These are phyloP conservation scores for Dryococelus australis DNA, from an alignment of 2,888 invertebrate species.

Conservation along the genomic window DNA sequence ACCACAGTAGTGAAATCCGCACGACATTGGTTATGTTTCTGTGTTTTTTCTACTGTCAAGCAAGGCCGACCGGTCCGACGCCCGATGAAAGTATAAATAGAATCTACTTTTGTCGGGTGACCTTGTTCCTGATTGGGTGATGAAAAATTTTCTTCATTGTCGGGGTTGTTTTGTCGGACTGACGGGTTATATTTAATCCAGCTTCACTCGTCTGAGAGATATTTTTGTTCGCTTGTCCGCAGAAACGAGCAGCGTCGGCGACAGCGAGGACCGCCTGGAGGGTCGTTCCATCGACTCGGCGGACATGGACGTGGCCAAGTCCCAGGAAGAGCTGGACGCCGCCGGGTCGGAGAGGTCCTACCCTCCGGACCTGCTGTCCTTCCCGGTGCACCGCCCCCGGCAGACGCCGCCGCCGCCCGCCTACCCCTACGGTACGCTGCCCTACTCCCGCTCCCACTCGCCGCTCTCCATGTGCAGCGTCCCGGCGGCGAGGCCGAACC, in stretches of 20 bases:
- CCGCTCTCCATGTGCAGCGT: conserved; percentile 60
- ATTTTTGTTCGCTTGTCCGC: not conserved
- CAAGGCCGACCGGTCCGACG: too few species aligned
- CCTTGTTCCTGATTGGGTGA: too few species aligned
- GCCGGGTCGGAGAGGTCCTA: conserved; percentile 51
- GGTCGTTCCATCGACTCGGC: conserved; percentile 42
- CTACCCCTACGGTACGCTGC: conserved; percentile 77
- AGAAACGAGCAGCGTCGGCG: conserved; percentile 32
- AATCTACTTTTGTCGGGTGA: too few species aligned
- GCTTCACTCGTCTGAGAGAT: too few species aligned
- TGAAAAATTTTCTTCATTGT: too few species aligned
- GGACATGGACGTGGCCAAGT: conserved; percentile 36
- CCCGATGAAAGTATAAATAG: too few species aligned
- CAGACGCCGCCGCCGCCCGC: conserved; percentile 57
- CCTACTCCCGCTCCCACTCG: conserved; percentile 79
- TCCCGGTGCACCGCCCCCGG: conserved; percentile 67
- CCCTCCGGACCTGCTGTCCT: conserved; percentile 83
- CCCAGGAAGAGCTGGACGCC: conserved; percentile 22
- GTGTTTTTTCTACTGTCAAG: too few species aligned
- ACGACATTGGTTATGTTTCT: too few species aligned
- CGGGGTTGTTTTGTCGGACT: too few species aligned
- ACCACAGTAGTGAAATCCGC: too few species aligned
- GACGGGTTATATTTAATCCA: too few species aligned
- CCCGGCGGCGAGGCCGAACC: conserved; percentile 74
- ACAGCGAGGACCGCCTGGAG: conserved; percentile 40